phyloP scores from a whole-genome alignment of 2,113 vertebrate genomes.

The Paramormyrops kingsleyae region DNA sequence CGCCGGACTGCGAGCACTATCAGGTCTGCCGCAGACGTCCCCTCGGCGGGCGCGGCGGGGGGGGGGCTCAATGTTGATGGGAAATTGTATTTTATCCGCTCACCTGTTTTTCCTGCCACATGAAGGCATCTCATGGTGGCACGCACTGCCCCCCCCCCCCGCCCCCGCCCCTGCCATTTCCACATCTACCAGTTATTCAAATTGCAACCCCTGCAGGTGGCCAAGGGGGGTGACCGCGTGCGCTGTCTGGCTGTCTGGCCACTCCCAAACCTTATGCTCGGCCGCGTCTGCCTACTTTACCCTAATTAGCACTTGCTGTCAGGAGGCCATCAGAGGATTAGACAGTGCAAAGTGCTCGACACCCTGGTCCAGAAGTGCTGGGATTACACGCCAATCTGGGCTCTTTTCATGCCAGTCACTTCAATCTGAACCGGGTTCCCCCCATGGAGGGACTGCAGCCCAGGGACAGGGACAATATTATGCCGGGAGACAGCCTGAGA shows the following conservation, averaged over 20 bases:
- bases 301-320: slow-evolving; percentile 19
- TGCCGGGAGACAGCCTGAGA: slow-evolving; percentile 27
- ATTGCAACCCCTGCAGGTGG: not conserved
- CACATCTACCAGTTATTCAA: not conserved
- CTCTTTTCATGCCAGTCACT: slow-evolving; percentile 34
- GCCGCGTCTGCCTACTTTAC: not conserved
- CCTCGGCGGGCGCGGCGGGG: not conserved
- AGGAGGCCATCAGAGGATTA: slow-evolving; percentile 25
- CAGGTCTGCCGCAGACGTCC: slow-evolving; percentile 21
- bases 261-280: not conserved
- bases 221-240: not conserved
- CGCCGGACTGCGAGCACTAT: slow-evolving; percentile 15
- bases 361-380: slow-evolving; percentile 4
- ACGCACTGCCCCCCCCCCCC: not conserved
- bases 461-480: slow-evolving; percentile 49
- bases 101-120: not conserved
- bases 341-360: slow-evolving; percentile 23
- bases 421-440: slow-evolving; percentile 36
- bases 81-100: not conserved
- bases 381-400: not conserved
- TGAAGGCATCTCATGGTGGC: not conserved
- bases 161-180: not conserved
- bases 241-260: not conserved
- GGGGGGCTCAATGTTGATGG: not conserved
- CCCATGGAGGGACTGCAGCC: slow-evolving; percentile 37